Evolutionary conservation across 2,113 vertebrate species (phyloP), one percentile per base, ranked within the genome.

Genomic region (Panthera leo): DNA sequence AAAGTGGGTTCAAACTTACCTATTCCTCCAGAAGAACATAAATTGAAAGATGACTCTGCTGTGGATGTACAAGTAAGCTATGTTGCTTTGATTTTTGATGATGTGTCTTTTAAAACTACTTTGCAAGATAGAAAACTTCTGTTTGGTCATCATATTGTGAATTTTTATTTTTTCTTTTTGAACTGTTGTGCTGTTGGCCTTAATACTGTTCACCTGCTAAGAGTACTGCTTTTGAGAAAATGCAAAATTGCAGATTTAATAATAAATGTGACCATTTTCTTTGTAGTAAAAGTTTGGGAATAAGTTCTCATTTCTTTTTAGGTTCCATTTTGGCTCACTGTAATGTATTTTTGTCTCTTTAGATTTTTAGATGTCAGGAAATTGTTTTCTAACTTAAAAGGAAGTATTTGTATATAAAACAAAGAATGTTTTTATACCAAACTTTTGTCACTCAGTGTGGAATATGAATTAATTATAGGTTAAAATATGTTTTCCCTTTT

Each of bases 51-150:
- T 97, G 98, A 99, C 42, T 89, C 85, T 9, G 61, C 95, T 98
- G 98, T 99, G 85, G 98, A 99, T 97, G 97, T 98, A 58, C 97
- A 98, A 98, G 99, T 98, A 99, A 99, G 98, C 61, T 42, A 5
- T 70, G 13, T 95, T 98, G 89, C 55, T 70, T 96, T 97, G 8
- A 13, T 55, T 97, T 92, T 98, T 86, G 84, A 94, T 94, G 76
- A 45, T 36, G 3, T 31, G 8, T 31, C 3, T 79, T 89, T 97
- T 96, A 68, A 96, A 85, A 91, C 79, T 95, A 48, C 65, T 82
- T 80, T 63, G 92, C 48, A 31, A 71, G 91, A 90, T 97, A 79
- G n/a, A 61, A 39, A 63, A 76, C 71, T 93, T 97, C 86, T 94
- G 68, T 96, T 95, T 95, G 70, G 1, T 88, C 82, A 53, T 67